Conservation (phyloP, 2,113 vertebrate species). For the Phrynocephalus versicolor region DNA sequence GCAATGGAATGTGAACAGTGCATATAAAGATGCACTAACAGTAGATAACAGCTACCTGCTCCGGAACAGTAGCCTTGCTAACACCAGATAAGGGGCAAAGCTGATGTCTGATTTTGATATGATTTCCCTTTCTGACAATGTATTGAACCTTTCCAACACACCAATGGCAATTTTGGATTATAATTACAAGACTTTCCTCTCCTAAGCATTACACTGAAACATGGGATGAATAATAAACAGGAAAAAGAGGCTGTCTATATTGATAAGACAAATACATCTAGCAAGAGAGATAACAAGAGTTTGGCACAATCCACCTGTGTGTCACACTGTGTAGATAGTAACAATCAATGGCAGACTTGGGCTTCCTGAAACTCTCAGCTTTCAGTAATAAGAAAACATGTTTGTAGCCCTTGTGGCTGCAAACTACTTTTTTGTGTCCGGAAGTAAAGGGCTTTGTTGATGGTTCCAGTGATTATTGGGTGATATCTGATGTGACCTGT, state of each 20-base stretch:
- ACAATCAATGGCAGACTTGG: background rate
- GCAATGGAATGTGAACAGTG: conserved; percentile 65
- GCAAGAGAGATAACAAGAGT: background rate
- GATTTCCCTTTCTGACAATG: conserved; percentile 32
- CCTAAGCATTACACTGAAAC: background rate
- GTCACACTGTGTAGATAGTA: background rate
- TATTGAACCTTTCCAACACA: conserved; percentile 21
- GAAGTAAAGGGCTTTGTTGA: background rate
- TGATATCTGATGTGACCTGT: background rate
- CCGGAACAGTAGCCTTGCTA: conserved; percentile 4
- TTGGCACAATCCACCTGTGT: background rate
- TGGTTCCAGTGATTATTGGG: background rate
- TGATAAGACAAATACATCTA: conserved; percentile 1
- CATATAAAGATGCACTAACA: conserved; percentile 63
- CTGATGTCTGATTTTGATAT: conserved; percentile 21
- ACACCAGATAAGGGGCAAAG: conserved; percentile 23
- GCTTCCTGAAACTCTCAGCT: background rate
- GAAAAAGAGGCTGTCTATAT: background rate
- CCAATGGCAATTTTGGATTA: background rate
- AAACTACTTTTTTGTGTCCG: background rate
- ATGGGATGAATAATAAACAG: conserved; percentile 5
- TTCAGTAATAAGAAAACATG: background rate
- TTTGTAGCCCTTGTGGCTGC: background rate
- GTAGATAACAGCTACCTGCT: conserved; percentile 41
- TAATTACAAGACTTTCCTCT: background rate